phyloP scores from a whole-genome alignment of 2,888 invertebrate species.

The Orthosia cruda region DNA sequence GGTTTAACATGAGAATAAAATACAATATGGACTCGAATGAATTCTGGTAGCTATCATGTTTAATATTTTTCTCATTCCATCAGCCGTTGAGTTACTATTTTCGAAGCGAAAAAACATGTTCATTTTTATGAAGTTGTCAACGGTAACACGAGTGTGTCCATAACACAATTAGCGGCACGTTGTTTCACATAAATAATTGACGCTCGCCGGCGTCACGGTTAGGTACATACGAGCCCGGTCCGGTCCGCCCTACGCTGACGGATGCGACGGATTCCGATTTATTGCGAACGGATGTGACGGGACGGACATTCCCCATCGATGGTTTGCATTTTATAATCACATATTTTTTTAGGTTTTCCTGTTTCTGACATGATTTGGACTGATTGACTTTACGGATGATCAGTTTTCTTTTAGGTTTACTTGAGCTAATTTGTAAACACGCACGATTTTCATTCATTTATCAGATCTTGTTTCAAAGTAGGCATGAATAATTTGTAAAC shows the following conservation, averaged over 20 bases:
- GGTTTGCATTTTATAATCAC: slow-evolving; percentile 35
- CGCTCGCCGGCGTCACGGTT: slow-evolving; percentile 12
- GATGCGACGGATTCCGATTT: slow-evolving; percentile 52
- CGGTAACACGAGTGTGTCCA: slow-evolving; percentile 40
- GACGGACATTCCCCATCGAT: slow-evolving; percentile 43
- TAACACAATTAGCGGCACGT: slow-evolving; percentile 60
- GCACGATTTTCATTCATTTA: not conserved
- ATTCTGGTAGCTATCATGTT: slow-evolving; percentile 19
- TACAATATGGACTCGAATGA: not conserved
- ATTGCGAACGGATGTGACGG: slow-evolving; percentile 48
- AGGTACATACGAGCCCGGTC: slow-evolving; percentile 18
- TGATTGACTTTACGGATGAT: not conserved
- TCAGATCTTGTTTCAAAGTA: not conserved
- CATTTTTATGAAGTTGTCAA: slow-evolving; percentile 56
- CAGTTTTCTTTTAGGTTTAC: not conserved
- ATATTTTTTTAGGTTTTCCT: slow-evolving; percentile 11
- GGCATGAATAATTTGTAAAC: not conserved
- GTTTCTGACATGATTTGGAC: slow-evolving; percentile 12
- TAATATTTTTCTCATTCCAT: slow-evolving; percentile 31
- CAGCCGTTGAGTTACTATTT: slow-evolving; percentile 39
- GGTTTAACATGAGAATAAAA: slow-evolving; percentile 4
- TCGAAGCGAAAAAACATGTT: slow-evolving; percentile 48
- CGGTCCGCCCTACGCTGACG: slow-evolving; percentile 40
- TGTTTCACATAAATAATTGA: slow-evolving; percentile 57
- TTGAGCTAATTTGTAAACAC: slow-evolving; percentile 1